A percentile compares a stretch with the other conserved stretches of the same genome.
These are phyloP conservation scores for Artemia franciscana DNA, from an alignment of 1,140 invertebrate genomes.

Conservation along the genomic window DNA sequence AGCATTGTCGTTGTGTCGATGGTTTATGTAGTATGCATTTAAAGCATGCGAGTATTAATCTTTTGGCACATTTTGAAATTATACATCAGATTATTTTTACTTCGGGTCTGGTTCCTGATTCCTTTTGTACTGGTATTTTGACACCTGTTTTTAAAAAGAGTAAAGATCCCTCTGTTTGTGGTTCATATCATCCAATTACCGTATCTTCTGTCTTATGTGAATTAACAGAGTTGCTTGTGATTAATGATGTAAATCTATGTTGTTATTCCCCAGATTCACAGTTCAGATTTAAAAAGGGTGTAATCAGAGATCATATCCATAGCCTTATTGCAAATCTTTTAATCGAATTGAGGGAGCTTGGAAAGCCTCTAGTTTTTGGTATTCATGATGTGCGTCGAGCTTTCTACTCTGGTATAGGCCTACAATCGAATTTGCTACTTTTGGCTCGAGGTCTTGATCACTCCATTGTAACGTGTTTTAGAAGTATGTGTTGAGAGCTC, in stretches of 20 bases:
- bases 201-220: not conserved
- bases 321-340: not conserved
- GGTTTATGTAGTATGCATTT: not conserved
- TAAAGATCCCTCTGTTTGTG: not conserved
- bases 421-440: no score
- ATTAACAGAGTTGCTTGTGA: not conserved
- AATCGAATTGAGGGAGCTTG: not conserved
- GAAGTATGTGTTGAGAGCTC: no score
- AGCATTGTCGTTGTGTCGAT: not conserved
- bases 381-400: not conserved
- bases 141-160: not conserved
- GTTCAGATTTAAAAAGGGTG: not conserved
- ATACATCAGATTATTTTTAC: not conserved
- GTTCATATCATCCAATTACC: not conserved
- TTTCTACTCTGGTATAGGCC: no score
- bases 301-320: not conserved
- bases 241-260: not conserved
- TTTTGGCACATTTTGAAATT: not conserved
- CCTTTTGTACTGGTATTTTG: not conserved
- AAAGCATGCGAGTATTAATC: not conserved
- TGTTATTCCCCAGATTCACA: not conserved
- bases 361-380: not conserved
- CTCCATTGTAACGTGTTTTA: no score
- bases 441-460: no score
- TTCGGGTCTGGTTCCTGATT: not conserved